A percentile compares a stretch with the other conserved stretches of the same genome.
phyloP scores from a whole-genome alignment of 2,888 invertebrate genomes.

The Sisyra terminalis region DNA sequence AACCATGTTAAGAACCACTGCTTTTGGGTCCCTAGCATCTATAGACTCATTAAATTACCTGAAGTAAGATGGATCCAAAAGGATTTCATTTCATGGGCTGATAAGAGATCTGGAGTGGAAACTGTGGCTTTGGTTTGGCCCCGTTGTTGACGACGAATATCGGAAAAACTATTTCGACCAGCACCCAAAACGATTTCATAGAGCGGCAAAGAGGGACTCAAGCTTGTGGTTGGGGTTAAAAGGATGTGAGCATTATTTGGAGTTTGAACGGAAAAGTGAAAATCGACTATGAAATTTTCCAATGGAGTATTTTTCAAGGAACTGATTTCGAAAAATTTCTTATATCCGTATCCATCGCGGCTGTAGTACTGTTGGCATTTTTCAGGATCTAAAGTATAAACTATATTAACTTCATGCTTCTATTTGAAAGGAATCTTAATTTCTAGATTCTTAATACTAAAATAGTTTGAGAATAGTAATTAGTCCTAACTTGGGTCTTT shows the following conservation, averaged over 20 bases:
- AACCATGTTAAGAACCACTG: too few species aligned
- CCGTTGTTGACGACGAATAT: conserved; percentile 42
- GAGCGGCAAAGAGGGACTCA: conserved; percentile 33
- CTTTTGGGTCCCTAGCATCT: background rate
- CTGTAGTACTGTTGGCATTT: conserved; percentile 38
- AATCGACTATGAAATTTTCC: conserved; percentile 25
- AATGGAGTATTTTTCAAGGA: conserved; percentile 7
- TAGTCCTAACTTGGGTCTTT: too few species aligned
- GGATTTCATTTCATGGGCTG: conserved; percentile 39
- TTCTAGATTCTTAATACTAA: too few species aligned
- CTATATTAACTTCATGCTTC: too few species aligned
- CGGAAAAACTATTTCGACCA: conserved; percentile 51
- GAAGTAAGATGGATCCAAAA: conserved; percentile 46
- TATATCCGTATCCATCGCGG: conserved; percentile 37
- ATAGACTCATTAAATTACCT: conserved; percentile 23
- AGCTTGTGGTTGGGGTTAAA: conserved; percentile 33
- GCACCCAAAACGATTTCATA: conserved; percentile 62
- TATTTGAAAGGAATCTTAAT: too few species aligned
- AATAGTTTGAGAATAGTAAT: too few species aligned
- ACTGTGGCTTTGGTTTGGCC: conserved; percentile 37
- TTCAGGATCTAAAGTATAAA: conserved; percentile 19
- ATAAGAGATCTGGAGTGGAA: conserved; percentile 37
- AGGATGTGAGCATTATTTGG: conserved; percentile 53
- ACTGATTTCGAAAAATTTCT: conserved; percentile 34
- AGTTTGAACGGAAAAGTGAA: conserved; percentile 50